These are phyloP conservation scores for Clusia tigrina DNA, from an alignment of 2,888 invertebrate genomes.

Conservation along the genomic window DNA sequence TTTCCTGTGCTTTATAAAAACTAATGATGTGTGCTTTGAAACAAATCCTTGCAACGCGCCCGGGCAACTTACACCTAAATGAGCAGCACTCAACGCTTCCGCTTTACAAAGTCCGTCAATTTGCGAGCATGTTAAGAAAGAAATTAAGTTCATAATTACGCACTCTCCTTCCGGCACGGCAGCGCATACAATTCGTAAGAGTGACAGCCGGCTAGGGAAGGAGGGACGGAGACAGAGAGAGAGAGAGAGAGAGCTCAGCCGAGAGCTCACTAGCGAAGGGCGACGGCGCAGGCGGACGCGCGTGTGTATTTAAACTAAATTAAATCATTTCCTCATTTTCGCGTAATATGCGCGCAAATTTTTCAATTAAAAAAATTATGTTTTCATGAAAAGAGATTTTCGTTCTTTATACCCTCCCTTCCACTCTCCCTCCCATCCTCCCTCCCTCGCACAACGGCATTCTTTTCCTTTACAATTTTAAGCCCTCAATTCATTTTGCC, in stretches of 20 bases:
- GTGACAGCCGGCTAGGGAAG: no score
- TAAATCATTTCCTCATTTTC: constrained; percentile 45
- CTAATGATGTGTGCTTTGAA: no score
- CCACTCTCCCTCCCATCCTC: no score
- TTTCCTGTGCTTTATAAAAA: no score
- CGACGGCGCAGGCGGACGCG: neutral
- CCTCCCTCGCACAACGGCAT: no score
- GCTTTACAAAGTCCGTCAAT: neutral
- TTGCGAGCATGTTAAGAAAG: constrained; percentile 21
- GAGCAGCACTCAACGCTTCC: constrained; percentile 11
- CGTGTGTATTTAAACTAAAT: constrained; percentile 33
- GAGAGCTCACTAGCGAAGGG: neutral
- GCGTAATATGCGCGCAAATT: constrained; percentile 33
- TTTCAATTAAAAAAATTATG: constrained; percentile 47
- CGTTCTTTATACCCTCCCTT: no score
- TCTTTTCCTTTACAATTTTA: no score
- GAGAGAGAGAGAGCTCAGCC: no score
- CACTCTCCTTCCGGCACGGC: constrained; percentile 26
- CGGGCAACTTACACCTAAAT: constrained; percentile 15
- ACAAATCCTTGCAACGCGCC: neutral
- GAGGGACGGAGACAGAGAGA: no score
- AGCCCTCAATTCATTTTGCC: neutral
- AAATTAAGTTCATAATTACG: constrained; percentile 43
- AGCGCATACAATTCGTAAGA: neutral
- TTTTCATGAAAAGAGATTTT: constrained; percentile 9